Conservation (phyloP, 2,888 invertebrate genomes). For the Pollenia amentaria region DNA sequence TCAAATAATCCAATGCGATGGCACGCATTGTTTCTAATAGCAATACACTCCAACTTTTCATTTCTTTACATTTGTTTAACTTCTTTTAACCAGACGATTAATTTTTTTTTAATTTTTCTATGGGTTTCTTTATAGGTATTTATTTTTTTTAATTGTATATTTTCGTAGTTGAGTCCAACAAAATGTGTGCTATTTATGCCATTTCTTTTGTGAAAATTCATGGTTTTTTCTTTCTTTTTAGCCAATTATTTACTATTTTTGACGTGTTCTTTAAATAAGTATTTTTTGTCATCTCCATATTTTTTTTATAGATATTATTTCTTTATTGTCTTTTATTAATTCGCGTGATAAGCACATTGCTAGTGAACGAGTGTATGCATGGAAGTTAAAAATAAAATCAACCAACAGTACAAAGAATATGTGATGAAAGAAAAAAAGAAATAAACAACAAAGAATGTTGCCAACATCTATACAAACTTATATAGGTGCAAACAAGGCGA, state of each 20-base stretch:
- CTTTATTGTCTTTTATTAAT: slow-evolving; percentile 24
- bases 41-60: slow-evolving; percentile 62
- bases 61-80: slow-evolving; percentile 17
- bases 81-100: too few relatives aligned
- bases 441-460: slow-evolving; percentile 32
- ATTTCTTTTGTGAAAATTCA: slow-evolving; percentile 34
- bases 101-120: slow-evolving; percentile 25
- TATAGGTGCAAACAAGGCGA: too few relatives aligned
- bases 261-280: slow-evolving; percentile 11
- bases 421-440: slow-evolving; percentile 8
- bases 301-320: slow-evolving; percentile 19
- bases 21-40: slow-evolving; percentile 64
- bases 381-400: background rate
- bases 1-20: slow-evolving; percentile 70
- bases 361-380: background rate
- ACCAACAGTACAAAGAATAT: slow-evolving; percentile 3
- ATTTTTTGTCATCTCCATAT: slow-evolving; percentile 32
- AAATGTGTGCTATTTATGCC: slow-evolving; percentile 29
- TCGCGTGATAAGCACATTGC: slow-evolving; percentile 48
- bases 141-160: slow-evolving; percentile 13
- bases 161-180: slow-evolving; percentile 5
- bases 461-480: slow-evolving; percentile 38
- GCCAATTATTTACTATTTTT: slow-evolving; percentile 18
- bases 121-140: background rate
- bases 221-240: slow-evolving; percentile 25